Base-by-base conservation (phyloP, 35 echinoderm and acorn worm genomes). In the Apostichopus parvimensis region DNA sequence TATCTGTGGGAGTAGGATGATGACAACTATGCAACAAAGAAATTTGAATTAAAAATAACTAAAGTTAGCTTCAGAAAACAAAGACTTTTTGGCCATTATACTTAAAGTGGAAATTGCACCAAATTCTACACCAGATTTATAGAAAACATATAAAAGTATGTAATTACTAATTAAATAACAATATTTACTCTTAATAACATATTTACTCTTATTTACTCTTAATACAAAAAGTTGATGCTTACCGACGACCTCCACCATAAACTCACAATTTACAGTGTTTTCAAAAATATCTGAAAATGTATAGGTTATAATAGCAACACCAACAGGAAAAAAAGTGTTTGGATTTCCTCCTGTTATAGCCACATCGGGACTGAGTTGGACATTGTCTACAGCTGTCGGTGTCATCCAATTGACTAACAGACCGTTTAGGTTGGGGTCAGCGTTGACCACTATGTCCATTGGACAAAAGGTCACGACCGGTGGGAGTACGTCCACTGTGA, bases 281-380 rank as follows among this genome's bases (percentile, higher is more conserved):
- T 60, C 85, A 24, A 87, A 87, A 6, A 87, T 68, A 60, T 87
- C 85, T 14, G 58, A 68, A 72, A 87, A 87, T n/a, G 18, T 64
- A 22, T 87, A 87, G 1, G 8, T 87, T 8, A 87, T 68, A 6
- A 23, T 24, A 60, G 56, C 28, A 20, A 87, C 60, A 15, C 85
- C 85, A 5, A 87, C 85, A 5, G 85, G 85, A 72, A 87, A 87
- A 0, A 87, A 0, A 9, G 85, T 87, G 65, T 87, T 87, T 45
- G 57, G 85, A 24, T 17, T 68, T 4, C 85, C 85, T 2, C 85
- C 85, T 8, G 85, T 87, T 8, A 87, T 65, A 68, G 5, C 26
- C 60, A 72, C 58, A 68, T 11, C 57, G 5, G 85, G 57, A 72
- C 20, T 64, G 2, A 87, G 85, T 72, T 34, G 62, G 17, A 87